phyloP scores from a whole-genome alignment of 2,797 vertebrate species.

The Smutsia temminckii region DNA sequence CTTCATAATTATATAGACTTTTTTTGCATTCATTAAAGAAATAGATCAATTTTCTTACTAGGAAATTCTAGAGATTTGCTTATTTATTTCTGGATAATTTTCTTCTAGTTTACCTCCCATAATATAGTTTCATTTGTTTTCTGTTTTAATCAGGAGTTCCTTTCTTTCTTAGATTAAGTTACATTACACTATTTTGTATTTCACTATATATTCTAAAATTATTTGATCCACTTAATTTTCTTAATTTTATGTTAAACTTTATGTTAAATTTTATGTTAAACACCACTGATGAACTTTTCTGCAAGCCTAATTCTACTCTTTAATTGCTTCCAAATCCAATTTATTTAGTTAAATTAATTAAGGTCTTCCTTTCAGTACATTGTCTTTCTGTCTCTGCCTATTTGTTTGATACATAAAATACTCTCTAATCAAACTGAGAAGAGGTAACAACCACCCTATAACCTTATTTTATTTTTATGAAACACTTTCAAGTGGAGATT shows the following conservation, averaged over 20 bases:
- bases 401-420: background rate
- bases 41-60: background rate
- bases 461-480: background rate
- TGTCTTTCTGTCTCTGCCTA: background rate
- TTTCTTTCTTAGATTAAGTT: background rate
- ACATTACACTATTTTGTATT: background rate
- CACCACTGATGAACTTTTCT: background rate
- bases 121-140: background rate
- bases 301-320: background rate
- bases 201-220: conserved; percentile 12
- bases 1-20: background rate
- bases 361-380: background rate
- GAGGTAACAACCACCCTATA: background rate
- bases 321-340: background rate
- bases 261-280: background rate
- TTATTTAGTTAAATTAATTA: background rate
- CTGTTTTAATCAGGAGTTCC: background rate
- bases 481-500: background rate
- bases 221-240: background rate
- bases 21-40: background rate
- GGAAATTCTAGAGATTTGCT: background rate
- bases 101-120: background rate
- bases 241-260: conserved; percentile 21
- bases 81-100: background rate
- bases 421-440: background rate